phyloP scores from a whole-genome alignment of 2,888 invertebrate species.

The Hyppa rectilinea region DNA sequence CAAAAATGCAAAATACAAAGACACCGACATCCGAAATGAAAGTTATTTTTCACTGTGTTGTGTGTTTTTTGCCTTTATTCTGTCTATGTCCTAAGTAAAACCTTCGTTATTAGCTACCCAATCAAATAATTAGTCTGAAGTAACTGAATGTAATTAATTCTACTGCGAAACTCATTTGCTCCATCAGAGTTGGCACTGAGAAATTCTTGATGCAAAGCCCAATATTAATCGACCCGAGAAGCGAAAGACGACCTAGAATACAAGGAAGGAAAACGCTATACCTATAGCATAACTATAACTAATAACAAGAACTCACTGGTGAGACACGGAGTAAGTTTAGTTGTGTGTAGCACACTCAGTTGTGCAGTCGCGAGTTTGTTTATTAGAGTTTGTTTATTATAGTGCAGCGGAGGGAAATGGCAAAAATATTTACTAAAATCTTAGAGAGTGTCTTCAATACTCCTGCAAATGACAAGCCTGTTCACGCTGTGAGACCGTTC shows the following conservation, averaged over 20 bases:
- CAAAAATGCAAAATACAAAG: too few relatives aligned
- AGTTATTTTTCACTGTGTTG: too few relatives aligned
- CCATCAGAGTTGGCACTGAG: background rate
- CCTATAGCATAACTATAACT: background rate
- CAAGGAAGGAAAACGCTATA: conserved; percentile 22
- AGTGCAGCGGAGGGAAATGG: too few relatives aligned
- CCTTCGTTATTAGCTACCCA: background rate
- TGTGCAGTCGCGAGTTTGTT: conserved; percentile 11
- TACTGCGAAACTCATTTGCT: background rate
- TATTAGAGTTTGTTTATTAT: too few relatives aligned
- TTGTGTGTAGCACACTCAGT: background rate
- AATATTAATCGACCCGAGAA: background rate
- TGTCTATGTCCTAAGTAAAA: background rate
- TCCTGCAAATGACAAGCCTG: background rate
- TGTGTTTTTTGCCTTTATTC: background rate
- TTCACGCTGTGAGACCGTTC: background rate
- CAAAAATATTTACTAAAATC: too few relatives aligned
- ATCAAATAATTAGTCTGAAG: background rate
- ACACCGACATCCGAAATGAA: too few relatives aligned
- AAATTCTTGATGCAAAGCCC: background rate
- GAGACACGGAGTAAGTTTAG: background rate
- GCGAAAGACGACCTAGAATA: background rate
- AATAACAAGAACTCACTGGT: background rate
- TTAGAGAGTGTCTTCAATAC: background rate
- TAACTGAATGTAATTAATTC: background rate